Evolutionary conservation across 23 tunicate species (phyloP).

Genomic region (Phallusia fumigata): DNA sequence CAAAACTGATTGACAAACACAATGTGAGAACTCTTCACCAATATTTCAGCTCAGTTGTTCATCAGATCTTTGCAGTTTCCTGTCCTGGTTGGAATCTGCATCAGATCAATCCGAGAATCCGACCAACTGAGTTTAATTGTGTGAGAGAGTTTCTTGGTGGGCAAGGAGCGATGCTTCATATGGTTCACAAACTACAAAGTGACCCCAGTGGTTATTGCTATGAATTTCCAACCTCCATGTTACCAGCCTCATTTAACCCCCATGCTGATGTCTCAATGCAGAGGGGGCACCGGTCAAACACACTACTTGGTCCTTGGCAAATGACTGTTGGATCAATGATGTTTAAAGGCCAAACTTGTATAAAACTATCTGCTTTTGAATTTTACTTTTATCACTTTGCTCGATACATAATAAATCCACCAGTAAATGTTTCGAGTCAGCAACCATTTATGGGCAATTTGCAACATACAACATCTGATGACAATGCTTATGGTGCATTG

Average conservation of each 20-base stretch:
- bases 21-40: constrained; percentile 40
- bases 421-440: not conserved
- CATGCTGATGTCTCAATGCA: not conserved
- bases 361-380: constrained; percentile 76
- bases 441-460: not conserved
- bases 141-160: constrained; percentile 61
- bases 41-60: constrained; percentile 38
- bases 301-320: not conserved
- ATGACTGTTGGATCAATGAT: not conserved
- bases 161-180: constrained; percentile 68
- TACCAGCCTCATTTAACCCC: constrained; percentile 28
- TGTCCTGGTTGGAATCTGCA: constrained; percentile 60
- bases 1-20: constrained; percentile 57
- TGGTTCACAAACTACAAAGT: constrained; percentile 56
- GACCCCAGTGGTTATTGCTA: constrained; percentile 50
- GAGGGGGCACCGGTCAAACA: not conserved
- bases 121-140: constrained; percentile 27
- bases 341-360: constrained; percentile 36
- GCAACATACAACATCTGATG: constrained; percentile 28
- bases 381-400: constrained; percentile 78
- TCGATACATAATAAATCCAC: constrained; percentile 26
- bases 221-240: constrained; percentile 38
- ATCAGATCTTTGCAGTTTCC: constrained; percentile 52
- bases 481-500: constrained; percentile 32
- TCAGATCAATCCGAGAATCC: constrained; percentile 24